phyloP scores from a whole-genome alignment of 2,888 invertebrate genomes.

The Agrotis segetum region DNA sequence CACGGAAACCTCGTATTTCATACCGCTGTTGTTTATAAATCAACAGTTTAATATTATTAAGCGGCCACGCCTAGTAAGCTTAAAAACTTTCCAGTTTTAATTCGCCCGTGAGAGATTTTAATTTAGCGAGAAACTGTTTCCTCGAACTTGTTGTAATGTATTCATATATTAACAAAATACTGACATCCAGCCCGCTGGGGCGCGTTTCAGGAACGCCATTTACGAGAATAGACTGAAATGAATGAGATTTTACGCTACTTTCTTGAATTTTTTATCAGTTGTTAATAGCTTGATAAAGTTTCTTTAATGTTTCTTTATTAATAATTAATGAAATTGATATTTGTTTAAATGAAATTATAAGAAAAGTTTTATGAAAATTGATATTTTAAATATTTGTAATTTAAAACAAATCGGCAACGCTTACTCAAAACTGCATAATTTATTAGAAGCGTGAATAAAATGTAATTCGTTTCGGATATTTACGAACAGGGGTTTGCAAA shows the following conservation, averaged over 20 bases:
- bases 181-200: slow-evolving; percentile 68
- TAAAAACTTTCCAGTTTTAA: slow-evolving; percentile 84
- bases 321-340: neutral
- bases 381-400: slow-evolving; percentile 3
- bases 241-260: slow-evolving; percentile 3
- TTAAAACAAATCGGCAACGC: slow-evolving; percentile 9
- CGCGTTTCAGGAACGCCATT: slow-evolving; percentile 30
- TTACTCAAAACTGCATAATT: slow-evolving; percentile 26
- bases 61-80: slow-evolving; percentile 83
- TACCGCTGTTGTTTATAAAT: slow-evolving; percentile 81
- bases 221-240: slow-evolving; percentile 27
- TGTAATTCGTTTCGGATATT: slow-evolving; percentile 46
- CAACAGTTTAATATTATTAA: slow-evolving; percentile 87
- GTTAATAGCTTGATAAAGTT: neutral
- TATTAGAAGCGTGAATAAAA: slow-evolving; percentile 20
- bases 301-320: neutral
- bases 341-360: neutral
- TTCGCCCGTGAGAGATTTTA: slow-evolving; percentile 85
- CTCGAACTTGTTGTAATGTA: slow-evolving; percentile 84
- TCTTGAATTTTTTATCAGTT: slow-evolving; percentile 10
- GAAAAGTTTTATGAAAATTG: neutral
- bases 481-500: slow-evolving; percentile 58
- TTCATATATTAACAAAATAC: slow-evolving; percentile 82
- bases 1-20: slow-evolving; percentile 70
- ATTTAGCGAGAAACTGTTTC: slow-evolving; percentile 85